Percentiles rank a stretch among this genome's conserved stretches.
phyloP scores from a whole-genome alignment of 2,113 vertebrate genomes.

The Drymodes brunneopygia region DNA sequence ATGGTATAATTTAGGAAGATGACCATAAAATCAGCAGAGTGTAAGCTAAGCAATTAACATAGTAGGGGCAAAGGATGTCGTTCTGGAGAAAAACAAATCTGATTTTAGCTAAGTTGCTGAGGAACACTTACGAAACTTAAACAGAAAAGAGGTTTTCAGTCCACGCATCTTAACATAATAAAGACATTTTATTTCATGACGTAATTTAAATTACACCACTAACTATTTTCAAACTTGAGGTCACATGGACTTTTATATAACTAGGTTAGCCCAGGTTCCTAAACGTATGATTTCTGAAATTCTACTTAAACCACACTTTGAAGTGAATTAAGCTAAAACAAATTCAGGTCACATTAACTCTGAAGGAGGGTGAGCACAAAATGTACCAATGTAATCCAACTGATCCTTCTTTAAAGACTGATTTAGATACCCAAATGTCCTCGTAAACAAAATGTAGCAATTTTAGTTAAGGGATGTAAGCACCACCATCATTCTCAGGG shows the following conservation, averaged over 20 bases:
- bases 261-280: not conserved
- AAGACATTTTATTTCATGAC: not conserved
- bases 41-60: not conserved
- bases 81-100: not conserved
- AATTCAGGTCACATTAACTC: not conserved
- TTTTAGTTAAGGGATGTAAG: not conserved
- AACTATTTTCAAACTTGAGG: not conserved
- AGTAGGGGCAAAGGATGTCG: not conserved
- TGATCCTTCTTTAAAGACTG: not conserved
- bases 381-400: not conserved
- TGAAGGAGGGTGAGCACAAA: not conserved
- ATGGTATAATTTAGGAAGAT: not conserved
- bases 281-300: not conserved
- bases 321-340: not conserved
- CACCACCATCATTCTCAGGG: not conserved
- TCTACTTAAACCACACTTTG: not conserved
- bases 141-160: not conserved
- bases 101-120: not conserved
- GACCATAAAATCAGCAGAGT: not conserved
- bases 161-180: not conserved
- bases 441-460: not conserved
- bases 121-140: not conserved
- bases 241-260: not conserved
- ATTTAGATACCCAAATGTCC: not conserved
- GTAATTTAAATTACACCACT: not conserved